Evolutionary conservation across 2,113 vertebrate genomes (phyloP).

Genomic region (Melanerpes aurifrons): DNA sequence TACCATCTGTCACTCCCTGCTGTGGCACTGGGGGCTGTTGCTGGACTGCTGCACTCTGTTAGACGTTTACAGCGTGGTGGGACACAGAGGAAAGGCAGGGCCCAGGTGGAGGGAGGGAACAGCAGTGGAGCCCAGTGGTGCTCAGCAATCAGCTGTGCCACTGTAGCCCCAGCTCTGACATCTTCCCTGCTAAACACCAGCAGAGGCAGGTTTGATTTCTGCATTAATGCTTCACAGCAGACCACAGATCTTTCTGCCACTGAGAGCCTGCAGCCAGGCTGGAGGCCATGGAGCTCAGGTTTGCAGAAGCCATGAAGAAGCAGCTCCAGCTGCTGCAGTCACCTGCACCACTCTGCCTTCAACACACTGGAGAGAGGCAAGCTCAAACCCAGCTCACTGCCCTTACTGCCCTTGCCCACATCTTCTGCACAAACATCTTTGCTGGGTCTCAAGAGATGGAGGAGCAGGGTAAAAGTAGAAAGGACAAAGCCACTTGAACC

Average conservation of each 20-base stretch:
- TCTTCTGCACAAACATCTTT: background rate
- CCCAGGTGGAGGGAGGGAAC: rapidly evolving
- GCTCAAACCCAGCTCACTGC: background rate
- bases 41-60: background rate
- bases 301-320: background rate
- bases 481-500: constrained; percentile 32
- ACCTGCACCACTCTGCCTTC: background rate
- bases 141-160: background rate
- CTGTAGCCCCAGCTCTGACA: background rate
- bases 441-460: background rate
- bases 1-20: background rate
- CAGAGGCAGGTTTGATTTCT: background rate
- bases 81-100: background rate
- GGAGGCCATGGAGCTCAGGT: background rate
- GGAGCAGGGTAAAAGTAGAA: background rate
- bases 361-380: background rate
- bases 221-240: background rate
- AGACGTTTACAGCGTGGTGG: rapidly evolving
- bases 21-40: rapidly evolving
- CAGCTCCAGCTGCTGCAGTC: background rate
- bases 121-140: rapidly evolving
- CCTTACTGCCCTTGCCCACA: background rate
- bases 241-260: background rate
- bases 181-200: background rate
- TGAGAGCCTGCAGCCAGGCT: background rate